phyloP scores from a whole-genome alignment of 1,140 invertebrate genomes.

The Limonius californicus region DNA sequence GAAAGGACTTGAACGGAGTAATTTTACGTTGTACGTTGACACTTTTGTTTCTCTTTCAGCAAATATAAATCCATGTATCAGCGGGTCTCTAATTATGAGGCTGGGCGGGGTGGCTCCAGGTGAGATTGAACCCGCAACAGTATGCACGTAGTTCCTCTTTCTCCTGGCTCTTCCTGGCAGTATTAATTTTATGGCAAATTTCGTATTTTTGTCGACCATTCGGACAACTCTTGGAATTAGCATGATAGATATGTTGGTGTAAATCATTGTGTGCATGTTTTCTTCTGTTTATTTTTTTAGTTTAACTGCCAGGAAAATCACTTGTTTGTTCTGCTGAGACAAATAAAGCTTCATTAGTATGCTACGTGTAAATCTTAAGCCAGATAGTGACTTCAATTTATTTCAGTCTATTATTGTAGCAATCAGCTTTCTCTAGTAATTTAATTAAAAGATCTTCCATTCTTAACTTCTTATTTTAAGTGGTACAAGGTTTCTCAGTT shows the following conservation, averaged over 20 bases:
- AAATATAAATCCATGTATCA: conserved; percentile 60
- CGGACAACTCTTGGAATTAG: conserved; percentile 9
- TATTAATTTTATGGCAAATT: conserved; percentile 25
- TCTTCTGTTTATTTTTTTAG: not conserved
- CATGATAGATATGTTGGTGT: not conserved
- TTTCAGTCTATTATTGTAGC: not conserved
- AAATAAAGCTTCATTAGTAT: not conserved
- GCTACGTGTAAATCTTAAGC: not conserved
- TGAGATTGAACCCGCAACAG: conserved; percentile 43
- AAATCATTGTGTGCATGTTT: conserved; percentile 17
- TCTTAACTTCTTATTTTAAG: not conserved
- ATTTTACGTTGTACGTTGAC: conserved; percentile 1
- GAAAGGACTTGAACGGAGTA: conserved; percentile 16
- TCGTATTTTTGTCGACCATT: not conserved
- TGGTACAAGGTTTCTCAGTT: too few species aligned
- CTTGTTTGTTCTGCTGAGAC: not conserved
- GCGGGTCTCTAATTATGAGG: conserved; percentile 59
- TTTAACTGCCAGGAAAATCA: not conserved
- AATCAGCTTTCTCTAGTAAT: not conserved
- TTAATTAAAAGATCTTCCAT: too few species aligned
- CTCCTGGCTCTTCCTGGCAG: conserved; percentile 28
- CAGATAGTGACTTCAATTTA: too few species aligned
- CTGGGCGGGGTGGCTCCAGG: conserved; percentile 56
- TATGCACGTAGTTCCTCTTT: conserved; percentile 20
- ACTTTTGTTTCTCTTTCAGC: conserved; percentile 56